A percentile compares a stretch with the other conserved stretches of the same genome.
Conservation (phyloP, 2,888 invertebrate species). For the Pyrochroa serraticornis region DNA sequence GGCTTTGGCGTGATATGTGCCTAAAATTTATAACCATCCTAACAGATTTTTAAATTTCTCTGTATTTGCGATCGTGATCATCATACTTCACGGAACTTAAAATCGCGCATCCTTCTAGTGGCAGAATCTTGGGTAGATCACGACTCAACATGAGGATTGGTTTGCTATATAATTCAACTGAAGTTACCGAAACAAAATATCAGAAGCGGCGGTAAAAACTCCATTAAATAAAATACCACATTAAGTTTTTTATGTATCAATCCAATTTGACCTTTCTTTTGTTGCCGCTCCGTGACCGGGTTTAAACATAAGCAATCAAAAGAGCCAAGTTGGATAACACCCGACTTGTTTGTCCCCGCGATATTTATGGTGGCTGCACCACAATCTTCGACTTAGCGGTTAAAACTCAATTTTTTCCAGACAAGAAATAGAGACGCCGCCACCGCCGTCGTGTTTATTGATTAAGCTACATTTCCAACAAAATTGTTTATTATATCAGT, state of each 20-base stretch:
- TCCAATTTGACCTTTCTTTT: conserved; percentile 35
- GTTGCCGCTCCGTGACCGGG: conserved; percentile 33
- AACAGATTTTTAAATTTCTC: not conserved
- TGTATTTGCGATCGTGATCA: not conserved
- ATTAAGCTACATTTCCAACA: not conserved
- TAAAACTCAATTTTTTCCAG: not conserved
- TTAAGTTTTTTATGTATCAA: conserved; percentile 37
- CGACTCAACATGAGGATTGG: conserved; percentile 1
- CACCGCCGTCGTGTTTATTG: not conserved
- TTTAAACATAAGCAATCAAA: conserved; percentile 35
- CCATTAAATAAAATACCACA: conserved; percentile 34
- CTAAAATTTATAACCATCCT: not conserved
- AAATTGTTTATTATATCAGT: not conserved
- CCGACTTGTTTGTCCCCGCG: conserved; percentile 24
- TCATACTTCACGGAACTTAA: not conserved
- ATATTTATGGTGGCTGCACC: conserved; percentile 14
- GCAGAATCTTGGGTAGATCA: not conserved
- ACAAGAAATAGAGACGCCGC: not conserved
- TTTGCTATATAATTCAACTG: not conserved
- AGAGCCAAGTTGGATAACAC: conserved; percentile 18
- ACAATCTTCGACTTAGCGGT: not conserved
- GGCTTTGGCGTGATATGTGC: not conserved
- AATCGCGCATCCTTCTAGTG: not conserved
- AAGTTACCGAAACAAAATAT: conserved; percentile 15
- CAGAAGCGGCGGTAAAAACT: conserved; percentile 27